Percentiles rank a stretch among this genome's conserved stretches.
Conservation (phyloP, 1,140 invertebrate genomes). For the Drosophila hydei region DNA sequence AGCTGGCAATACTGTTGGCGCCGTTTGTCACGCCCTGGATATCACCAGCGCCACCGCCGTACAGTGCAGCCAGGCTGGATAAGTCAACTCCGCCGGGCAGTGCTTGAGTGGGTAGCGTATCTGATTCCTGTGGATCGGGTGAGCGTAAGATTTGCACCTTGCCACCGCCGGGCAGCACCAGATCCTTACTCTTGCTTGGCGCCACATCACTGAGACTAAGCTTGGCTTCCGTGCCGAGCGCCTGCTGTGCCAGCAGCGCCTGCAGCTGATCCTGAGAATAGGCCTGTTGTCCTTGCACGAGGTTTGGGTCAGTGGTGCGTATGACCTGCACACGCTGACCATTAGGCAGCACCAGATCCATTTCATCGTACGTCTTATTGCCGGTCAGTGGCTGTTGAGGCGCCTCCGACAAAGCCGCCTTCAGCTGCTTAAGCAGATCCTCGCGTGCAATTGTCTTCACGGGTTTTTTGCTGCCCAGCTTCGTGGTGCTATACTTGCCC, state of each 20-base stretch:
- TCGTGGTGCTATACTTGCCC: slow-evolving; percentile 65
- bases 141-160: slow-evolving; percentile 89
- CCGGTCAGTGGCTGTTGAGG: slow-evolving; percentile 86
- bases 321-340: slow-evolving; percentile 91
- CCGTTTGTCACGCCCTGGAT: slow-evolving; percentile 74
- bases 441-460: slow-evolving; percentile 84
- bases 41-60: slow-evolving; percentile 69
- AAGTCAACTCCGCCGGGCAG: slow-evolving; percentile 75
- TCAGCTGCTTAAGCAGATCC: slow-evolving; percentile 88
- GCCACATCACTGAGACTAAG: slow-evolving; percentile 70
- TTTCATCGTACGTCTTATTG: slow-evolving; percentile 88
- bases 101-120: slow-evolving; percentile 51
- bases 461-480: slow-evolving; percentile 75
- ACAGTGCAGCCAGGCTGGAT: slow-evolving; percentile 71
- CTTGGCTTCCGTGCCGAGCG: slow-evolving; percentile 56
- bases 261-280: slow-evolving; percentile 79
- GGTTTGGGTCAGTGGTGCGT: slow-evolving; percentile 87
- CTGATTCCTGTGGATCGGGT: slow-evolving; percentile 84
- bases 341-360: slow-evolving; percentile 89
- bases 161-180: slow-evolving; percentile 89
- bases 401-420: slow-evolving; percentile 88
- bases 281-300: slow-evolving; percentile 84
- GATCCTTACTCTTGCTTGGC: slow-evolving; percentile 86
- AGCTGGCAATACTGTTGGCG: slow-evolving; percentile 83
- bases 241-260: slow-evolving; percentile 69